Conservation (phyloP, 2,888 invertebrate genomes). For the Invenusta paracnida region DNA sequence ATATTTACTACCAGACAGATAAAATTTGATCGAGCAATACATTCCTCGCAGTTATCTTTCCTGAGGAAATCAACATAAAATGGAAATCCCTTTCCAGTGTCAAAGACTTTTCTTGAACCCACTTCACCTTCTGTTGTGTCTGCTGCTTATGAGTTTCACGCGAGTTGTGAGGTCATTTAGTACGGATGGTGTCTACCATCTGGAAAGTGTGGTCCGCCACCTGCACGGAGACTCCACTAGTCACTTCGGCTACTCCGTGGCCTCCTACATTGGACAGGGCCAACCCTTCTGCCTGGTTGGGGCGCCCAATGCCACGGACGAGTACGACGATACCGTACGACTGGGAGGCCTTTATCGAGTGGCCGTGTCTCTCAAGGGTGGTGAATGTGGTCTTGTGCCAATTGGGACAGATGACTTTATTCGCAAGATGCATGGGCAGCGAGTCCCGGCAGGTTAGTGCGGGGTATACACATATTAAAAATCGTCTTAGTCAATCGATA, state of each 20-base stretch:
- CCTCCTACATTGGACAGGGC: slow-evolving; percentile 28
- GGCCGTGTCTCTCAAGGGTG: neutral
- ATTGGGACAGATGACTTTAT: slow-evolving; percentile 7
- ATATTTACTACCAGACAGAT: too few species aligned
- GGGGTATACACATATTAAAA: too few species aligned
- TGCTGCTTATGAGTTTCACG: neutral
- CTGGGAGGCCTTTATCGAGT: slow-evolving; percentile 23
- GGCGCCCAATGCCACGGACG: slow-evolving; percentile 33
- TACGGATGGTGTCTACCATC: neutral
- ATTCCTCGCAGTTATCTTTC: too few species aligned
- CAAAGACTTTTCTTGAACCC: too few species aligned
- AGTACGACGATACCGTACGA: neutral
- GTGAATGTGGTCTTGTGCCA: slow-evolving; percentile 10
- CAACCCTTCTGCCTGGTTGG: slow-evolving; percentile 32
- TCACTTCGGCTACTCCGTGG: slow-evolving; percentile 36
- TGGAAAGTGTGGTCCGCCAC: slow-evolving; percentile 2
- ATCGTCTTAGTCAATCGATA: too few species aligned
- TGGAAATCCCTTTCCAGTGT: too few species aligned
- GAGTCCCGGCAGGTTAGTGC: neutral
- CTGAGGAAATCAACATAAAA: too few species aligned
- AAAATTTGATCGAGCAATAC: too few species aligned
- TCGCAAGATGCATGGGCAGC: neutral
- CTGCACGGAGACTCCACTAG: slow-evolving; percentile 8
- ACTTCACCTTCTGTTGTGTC: neutral
- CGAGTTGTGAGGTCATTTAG: too few species aligned